Base-by-base conservation (phyloP, 2,797 vertebrate genomes). In the Margarornis squamiger region DNA sequence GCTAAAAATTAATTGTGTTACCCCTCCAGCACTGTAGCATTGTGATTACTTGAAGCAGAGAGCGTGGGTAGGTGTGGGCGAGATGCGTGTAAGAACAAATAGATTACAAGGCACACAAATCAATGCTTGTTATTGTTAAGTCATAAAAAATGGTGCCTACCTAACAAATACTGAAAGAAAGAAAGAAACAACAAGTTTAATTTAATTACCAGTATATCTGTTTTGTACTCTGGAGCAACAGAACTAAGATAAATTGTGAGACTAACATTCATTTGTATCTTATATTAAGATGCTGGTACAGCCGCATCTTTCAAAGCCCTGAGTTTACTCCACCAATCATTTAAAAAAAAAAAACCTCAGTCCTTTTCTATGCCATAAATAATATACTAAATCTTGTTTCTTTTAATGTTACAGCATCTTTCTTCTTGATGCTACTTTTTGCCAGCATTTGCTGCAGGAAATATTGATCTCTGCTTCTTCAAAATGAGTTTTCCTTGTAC, bases 401-500 rank as follows among this genome's bases (percentile, higher is more conserved):
- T 88, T 92, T 84, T 59, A 86, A 78, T 34, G 87, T 82, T 87
- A 82, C 46, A 70, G 19, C 58, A 95, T 93, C 87, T 87, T 94
- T 95, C 93, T 93, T 83, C 54, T 74, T 55, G 67, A 81, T 90
- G 70, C 5, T 84, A 57, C 51, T 84, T 72, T 83, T 75, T 87
- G 49, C 14, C 63, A 74, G 79, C 16, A 55, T 79, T 87, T 92
- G 51, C 61, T 89, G 75, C 29, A 74, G 59, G 48, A 93, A 93
- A 80, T 96, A 97, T 94, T 87, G 93, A 97, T 96, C 84, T 76
- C 61, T 68, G 49, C n/a, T 82, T 61, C 87, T 92, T 63, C 75
- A 91, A 94, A 96, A 96, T 96, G 82, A 90, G 43, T 91, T 97
- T 95, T 96, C 54, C 92, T 88, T 92, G 88, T 94, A 90, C 34